Conservation (phyloP, 2,888 invertebrate species). For the Seladonia tumulorum region DNA sequence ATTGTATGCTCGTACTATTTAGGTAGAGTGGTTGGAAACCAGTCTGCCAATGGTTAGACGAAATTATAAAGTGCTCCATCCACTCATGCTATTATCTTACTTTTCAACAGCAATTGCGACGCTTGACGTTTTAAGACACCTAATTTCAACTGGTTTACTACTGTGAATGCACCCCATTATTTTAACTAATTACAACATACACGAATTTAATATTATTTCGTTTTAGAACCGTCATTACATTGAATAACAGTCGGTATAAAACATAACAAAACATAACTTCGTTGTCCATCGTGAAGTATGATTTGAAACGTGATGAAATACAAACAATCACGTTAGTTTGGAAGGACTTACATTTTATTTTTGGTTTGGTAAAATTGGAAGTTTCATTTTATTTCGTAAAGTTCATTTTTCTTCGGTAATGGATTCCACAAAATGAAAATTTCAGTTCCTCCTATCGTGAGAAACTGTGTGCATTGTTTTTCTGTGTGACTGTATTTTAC, state of each 20-base stretch:
- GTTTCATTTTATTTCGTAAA: not conserved
- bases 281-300: not conserved
- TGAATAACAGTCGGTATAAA: not conserved
- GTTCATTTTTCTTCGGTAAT: not conserved
- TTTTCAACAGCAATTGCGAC: not conserved
- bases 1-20: constrained; percentile 6
- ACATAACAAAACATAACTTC: not conserved
- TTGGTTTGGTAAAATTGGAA: not conserved
- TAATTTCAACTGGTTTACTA: not conserved
- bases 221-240: not conserved
- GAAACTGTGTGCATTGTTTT: too few relatives aligned
- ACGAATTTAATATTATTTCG: not conserved
- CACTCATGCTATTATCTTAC: constrained; percentile 4
- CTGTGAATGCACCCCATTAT: not conserved
- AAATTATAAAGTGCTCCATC: constrained; percentile 18
- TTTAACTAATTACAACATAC: not conserved
- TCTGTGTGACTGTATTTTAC: too few relatives aligned
- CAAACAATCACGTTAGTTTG: not conserved
- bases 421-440: not conserved
- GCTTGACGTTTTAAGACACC: not conserved
- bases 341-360: not conserved
- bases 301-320: not conserved
- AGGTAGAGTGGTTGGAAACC: constrained; percentile 26
- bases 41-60: constrained; percentile 8
- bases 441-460: too few relatives aligned